Evolutionary conservation across 2,113 vertebrate species (phyloP), one percentile per base, ranked within the genome.

Genomic region (Theristicus caerulescens): DNA sequence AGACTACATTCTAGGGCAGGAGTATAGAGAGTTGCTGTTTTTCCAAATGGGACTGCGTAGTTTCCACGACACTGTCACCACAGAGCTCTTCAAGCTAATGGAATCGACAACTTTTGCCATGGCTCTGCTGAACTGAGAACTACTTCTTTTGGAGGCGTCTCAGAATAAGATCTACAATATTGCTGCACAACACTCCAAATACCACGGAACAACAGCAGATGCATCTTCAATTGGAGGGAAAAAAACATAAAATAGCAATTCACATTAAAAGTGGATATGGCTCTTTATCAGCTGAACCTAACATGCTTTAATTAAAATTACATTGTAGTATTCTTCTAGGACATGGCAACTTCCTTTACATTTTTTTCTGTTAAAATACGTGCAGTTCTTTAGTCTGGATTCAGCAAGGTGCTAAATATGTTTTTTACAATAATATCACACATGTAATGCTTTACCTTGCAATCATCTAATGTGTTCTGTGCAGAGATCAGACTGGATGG

Each of bases 361-460:
- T 24, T 57, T 59, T 51, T 46, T 66, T 61, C 58, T 87, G 29
- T 52, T 90, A 79, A 67, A 95, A 82, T 51, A 80, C 13, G 42
- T 47, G 54, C 38, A 62, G 19, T 83, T 93, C 36, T 54, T 86
- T 47, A 58, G 24, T 49, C 16, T 85, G 40, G 58, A 70, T 74
- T 91, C 52, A 78, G 36, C 32, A 49, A 94, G 78, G 18, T 19
- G 14, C 11, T 49, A 62, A 72, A 19, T 4, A n/a, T 11, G 8
- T 27, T 17, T 72, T 94, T 66, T 58, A 57, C 34, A 82, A 20
- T 25, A 64, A 7, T 36, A 90, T 31, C 52, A 71, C 27, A 65
- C 6, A 17, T 9, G 27, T 4, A 54, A 38, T 17, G 15, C 40
- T 97, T 97, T 96, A 99, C 99, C 99, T 98, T 97, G 92, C 98